Evolutionary conservation across 2,888 invertebrate genomes (phyloP).

Genomic region (Empis livida): DNA sequence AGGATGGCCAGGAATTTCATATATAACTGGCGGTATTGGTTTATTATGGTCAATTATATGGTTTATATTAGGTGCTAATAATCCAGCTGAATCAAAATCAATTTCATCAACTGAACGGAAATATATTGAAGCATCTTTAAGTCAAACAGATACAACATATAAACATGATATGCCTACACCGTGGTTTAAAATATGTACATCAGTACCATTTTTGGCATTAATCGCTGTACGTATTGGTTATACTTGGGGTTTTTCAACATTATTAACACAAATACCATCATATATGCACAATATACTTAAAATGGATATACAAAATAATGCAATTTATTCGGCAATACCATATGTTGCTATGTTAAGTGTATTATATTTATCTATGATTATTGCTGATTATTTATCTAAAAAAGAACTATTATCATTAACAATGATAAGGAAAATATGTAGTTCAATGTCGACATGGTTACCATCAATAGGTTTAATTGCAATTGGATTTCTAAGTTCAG

Average conservation of each 20-base stretch:
- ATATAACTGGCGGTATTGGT: slow-evolving; percentile 52
- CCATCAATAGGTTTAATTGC: slow-evolving; percentile 41
- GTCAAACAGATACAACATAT: slow-evolving; percentile 26
- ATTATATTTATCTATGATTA: slow-evolving; percentile 36
- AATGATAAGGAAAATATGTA: slow-evolving; percentile 22
- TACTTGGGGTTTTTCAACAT: slow-evolving; percentile 69
- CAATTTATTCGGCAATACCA: slow-evolving; percentile 54
- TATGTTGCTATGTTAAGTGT: slow-evolving; percentile 54
- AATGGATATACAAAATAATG: slow-evolving; percentile 59
- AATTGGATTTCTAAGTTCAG: slow-evolving; percentile 37
- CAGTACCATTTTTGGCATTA: slow-evolving; percentile 63
- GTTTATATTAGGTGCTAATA: slow-evolving; percentile 48
- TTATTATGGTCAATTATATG: slow-evolving; percentile 47
- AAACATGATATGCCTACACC: slow-evolving; percentile 41
- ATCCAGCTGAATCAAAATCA: slow-evolving; percentile 45
- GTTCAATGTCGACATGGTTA: slow-evolving; percentile 31
- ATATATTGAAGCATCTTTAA: slow-evolving; percentile 54
- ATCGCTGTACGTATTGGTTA: slow-evolving; percentile 59
- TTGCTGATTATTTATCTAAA: slow-evolving; percentile 20
- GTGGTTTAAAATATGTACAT: slow-evolving; percentile 61
- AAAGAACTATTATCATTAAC: slow-evolving; percentile 23
- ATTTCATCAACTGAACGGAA: slow-evolving; percentile 50
- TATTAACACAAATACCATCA: slow-evolving; percentile 67
- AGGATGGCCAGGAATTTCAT: slow-evolving; percentile 72
- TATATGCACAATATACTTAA: slow-evolving; percentile 62